phyloP scores from a whole-genome alignment of 2,797 vertebrate species.

The Hippopotamyrus pictus region DNA sequence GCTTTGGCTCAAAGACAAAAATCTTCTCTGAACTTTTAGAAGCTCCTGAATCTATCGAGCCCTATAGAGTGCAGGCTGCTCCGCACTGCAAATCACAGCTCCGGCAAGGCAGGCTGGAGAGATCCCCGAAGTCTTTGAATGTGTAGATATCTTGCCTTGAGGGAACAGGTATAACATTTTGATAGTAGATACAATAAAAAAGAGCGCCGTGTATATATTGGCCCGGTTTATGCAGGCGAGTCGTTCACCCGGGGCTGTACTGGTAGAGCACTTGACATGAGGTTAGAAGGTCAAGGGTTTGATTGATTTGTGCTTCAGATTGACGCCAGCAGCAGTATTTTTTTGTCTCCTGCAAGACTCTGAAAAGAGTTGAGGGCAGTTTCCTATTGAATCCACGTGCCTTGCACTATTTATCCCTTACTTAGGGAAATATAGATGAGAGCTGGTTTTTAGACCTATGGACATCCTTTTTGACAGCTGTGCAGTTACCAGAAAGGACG shows the following conservation, averaged over 20 bases:
- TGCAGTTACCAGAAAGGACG: neutral
- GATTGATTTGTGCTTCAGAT: neutral
- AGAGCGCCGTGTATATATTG: neutral
- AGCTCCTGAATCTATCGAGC: neutral
- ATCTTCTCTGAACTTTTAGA: neutral
- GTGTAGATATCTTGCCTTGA: neutral
- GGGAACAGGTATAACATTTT: neutral
- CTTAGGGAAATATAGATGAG: neutral
- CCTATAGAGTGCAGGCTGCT: neutral
- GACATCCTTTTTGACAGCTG: neutral
- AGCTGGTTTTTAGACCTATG: neutral
- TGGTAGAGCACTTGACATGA: neutral
- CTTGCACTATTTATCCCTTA: neutral
- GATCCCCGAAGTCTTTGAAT: neutral
- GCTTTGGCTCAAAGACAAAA: constrained; percentile 5
- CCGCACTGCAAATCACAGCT: neutral
- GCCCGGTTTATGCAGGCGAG: neutral
- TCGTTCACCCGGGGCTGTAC: neutral
- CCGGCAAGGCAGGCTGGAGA: neutral
- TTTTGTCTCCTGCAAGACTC: neutral
- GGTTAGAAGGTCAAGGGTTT: neutral
- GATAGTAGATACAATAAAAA: neutral
- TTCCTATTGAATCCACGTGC: neutral
- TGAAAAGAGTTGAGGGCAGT: neutral
- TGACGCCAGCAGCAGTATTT: neutral